These are phyloP conservation scores for Rhinophrynus dorsalis DNA, from an alignment of 2,797 vertebrate genomes.

Conservation along the genomic window DNA sequence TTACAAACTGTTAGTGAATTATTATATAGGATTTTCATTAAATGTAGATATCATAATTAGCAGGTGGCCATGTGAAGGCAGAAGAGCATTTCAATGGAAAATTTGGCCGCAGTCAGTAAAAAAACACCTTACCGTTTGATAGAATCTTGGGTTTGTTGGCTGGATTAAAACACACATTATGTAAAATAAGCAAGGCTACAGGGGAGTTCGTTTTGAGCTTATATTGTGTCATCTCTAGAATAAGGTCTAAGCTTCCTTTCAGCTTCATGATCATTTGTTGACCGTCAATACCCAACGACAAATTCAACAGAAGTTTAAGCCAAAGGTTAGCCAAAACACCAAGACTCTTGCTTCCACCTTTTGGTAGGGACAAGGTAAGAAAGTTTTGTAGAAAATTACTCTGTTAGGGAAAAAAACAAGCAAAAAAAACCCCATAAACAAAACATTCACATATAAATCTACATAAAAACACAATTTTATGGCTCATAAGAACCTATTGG, in stretches of 20 bases:
- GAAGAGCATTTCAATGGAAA: too few relatives aligned
- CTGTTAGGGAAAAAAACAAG: slow-evolving; percentile 64
- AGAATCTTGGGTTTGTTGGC: slow-evolving; percentile 85
- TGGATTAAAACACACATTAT: slow-evolving; percentile 90
- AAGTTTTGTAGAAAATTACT: slow-evolving; percentile 94
- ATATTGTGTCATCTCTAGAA: slow-evolving; percentile 78
- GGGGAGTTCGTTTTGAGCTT: slow-evolving; percentile 63
- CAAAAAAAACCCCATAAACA: not conserved
- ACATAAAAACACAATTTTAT: too few relatives aligned
- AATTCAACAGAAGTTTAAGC: slow-evolving; percentile 84
- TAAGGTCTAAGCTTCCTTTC: slow-evolving; percentile 81
- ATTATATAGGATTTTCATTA: too few relatives aligned
- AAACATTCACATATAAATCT: too few relatives aligned
- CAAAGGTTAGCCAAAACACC: slow-evolving; percentile 71
- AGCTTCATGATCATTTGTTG: slow-evolving; percentile 88
- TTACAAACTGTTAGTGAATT: too few relatives aligned
- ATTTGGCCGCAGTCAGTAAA: too few relatives aligned
- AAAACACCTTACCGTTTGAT: slow-evolving; percentile 85
- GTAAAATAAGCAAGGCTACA: slow-evolving; percentile 80
- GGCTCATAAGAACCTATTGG: too few relatives aligned
- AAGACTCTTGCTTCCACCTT: slow-evolving; percentile 64
- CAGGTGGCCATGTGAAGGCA: too few relatives aligned
- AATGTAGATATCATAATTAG: too few relatives aligned
- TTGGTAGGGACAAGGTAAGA: slow-evolving; percentile 74
- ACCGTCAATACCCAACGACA: slow-evolving; percentile 86